These are phyloP conservation scores for Pomacea maculata DNA, from an alignment of 1,140 invertebrate genomes.

Conservation along the genomic window DNA sequence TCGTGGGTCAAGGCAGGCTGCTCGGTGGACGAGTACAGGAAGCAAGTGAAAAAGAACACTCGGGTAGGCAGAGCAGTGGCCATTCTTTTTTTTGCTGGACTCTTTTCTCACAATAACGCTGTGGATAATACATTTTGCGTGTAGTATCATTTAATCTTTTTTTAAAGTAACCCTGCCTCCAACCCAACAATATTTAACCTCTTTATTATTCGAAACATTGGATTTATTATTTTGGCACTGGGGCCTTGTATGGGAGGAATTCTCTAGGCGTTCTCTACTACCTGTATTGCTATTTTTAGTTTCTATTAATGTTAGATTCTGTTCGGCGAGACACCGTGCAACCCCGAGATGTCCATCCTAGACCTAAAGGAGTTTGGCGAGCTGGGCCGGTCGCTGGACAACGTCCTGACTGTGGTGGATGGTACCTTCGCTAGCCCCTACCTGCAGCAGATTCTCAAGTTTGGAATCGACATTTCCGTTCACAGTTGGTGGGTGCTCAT, in stretches of 20 bases:
- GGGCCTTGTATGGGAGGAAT: neutral
- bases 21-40: conserved; percentile 72
- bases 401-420: conserved; percentile 87
- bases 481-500: conserved; percentile 69
- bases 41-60: conserved; percentile 81
- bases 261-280: neutral
- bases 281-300: neutral
- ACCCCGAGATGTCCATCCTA: conserved; percentile 88
- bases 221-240: neutral
- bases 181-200: too few relatives aligned
- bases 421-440: conserved; percentile 95
- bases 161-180: too few relatives aligned
- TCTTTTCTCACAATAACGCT: too few relatives aligned
- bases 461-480: conserved; percentile 86
- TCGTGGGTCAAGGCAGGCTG: conserved; percentile 82
- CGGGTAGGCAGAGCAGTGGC: conserved; percentile 68
- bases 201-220: too few relatives aligned
- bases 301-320: conserved; percentile 74
- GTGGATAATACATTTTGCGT: too few relatives aligned
- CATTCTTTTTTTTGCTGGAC: too few relatives aligned
- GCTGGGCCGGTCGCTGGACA: conserved; percentile 71
- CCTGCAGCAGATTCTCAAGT: conserved; percentile 72
- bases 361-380: conserved; percentile 82
- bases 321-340: conserved; percentile 96
- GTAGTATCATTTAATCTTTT: too few relatives aligned